A percentile compares a stretch with the other conserved stretches of the same genome.
Conservation (phyloP, 92 coral and sea anemone genomes). For the Epizoanthus scotinus region DNA sequence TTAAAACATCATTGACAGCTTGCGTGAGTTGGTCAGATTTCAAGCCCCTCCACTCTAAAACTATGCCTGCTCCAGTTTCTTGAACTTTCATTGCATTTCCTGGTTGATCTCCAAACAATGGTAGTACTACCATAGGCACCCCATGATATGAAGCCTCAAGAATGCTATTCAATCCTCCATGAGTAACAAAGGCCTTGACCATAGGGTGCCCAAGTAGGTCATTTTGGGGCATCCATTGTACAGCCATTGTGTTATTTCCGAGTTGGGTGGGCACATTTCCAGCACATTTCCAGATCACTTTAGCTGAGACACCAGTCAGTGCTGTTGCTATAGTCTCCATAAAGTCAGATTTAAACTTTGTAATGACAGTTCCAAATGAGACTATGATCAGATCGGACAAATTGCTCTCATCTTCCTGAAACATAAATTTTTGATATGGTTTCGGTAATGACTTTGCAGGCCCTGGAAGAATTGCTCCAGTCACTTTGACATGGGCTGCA, state of each 20-base stretch:
- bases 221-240: conserved; percentile 63
- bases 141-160: conserved; percentile 56
- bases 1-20: conserved; percentile 55
- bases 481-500: conserved; percentile 77
- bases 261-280: conserved; percentile 36
- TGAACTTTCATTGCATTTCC: conserved; percentile 65
- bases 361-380: conserved; percentile 82
- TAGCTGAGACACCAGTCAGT: conserved; percentile 4
- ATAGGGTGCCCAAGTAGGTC: conserved; percentile 73
- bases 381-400: conserved; percentile 56
- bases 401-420: conserved; percentile 10
- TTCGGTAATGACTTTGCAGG: conserved; percentile 59
- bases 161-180: conserved; percentile 80
- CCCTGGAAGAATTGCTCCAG: conserved; percentile 82
- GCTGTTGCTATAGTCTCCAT: conserved; percentile 11
- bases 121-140: conserved; percentile 73
- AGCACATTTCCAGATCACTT: conserved; percentile 29
- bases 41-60: conserved; percentile 40
- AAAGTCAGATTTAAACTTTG: conserved; percentile 55
- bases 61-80: conserved; percentile 68
- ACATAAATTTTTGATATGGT: conserved; percentile 52
- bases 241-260: conserved; percentile 51
- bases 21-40: conserved; percentile 45
- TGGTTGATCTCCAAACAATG: conserved; percentile 78
- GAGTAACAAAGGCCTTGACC: conserved; percentile 78